phyloP scores from a whole-genome alignment of 2,888 invertebrate species.

The Lithophane leautieri region DNA sequence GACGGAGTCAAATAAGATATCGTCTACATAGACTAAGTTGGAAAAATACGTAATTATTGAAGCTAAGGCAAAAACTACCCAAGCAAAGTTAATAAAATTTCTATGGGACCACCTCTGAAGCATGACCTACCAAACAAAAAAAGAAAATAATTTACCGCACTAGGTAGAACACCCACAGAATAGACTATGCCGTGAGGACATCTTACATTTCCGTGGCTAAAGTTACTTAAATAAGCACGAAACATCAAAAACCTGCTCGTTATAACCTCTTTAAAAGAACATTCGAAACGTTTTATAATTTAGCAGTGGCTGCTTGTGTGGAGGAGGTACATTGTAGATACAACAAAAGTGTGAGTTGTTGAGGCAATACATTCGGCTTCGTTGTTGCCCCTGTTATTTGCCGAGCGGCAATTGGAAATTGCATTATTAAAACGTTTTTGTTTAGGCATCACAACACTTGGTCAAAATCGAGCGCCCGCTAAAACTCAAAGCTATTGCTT shows the following conservation, averaged over 20 bases:
- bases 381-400: conserved; percentile 87
- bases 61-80: too few relatives aligned
- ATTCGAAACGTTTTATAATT: conserved; percentile 46
- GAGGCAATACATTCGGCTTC: conserved; percentile 74
- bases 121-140: too few relatives aligned
- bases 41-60: too few relatives aligned
- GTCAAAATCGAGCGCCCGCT: conserved; percentile 67
- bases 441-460: conserved; percentile 88
- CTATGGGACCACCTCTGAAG: too few relatives aligned
- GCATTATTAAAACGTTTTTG: conserved; percentile 90
- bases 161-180: not conserved
- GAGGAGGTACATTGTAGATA: conserved; percentile 63
- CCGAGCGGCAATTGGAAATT: conserved; percentile 89
- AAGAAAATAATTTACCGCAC: not conserved
- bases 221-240: not conserved
- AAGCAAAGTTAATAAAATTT: too few relatives aligned
- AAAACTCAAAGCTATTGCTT: conserved; percentile 37
- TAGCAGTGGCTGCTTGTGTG: conserved; percentile 37
- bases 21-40: too few relatives aligned
- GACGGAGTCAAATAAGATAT: too few relatives aligned
- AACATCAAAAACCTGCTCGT: conserved; percentile 4
- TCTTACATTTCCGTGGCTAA: not conserved
- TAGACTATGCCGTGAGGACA: not conserved
- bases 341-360: conserved; percentile 74
- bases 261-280: conserved; percentile 34